phyloP scores from a whole-genome alignment of 37 sponge, comb jelly and placozoan species.

The Chondrilla cf. caribensis region DNA sequence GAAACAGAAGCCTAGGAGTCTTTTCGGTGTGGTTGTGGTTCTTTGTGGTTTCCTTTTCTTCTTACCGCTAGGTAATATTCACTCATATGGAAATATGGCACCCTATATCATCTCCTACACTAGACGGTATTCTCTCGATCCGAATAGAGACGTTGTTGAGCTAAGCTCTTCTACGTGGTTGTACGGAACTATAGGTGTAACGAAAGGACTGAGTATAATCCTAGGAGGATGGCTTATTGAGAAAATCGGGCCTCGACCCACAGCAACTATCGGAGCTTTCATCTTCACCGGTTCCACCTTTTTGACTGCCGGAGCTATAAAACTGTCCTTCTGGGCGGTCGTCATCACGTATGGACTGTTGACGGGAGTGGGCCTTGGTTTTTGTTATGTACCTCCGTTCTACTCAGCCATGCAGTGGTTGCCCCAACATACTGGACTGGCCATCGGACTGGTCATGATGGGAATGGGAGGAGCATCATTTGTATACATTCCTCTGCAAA shows the following conservation, averaged over 20 bases:
- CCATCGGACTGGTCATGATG: conserved; percentile 29
- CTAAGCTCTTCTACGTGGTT: conserved; percentile 31
- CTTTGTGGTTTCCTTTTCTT: conserved; percentile 24
- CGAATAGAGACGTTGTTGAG: not conserved
- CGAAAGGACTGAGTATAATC: conserved; percentile 24
- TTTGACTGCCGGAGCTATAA: not conserved
- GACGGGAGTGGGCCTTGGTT: conserved; percentile 29
- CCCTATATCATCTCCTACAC: conserved; percentile 39
- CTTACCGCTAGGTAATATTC: conserved; percentile 31
- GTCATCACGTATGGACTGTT: conserved; percentile 30
- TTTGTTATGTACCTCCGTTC: conserved; percentile 19
- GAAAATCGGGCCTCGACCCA: conserved; percentile 29
- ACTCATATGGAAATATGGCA: conserved; percentile 39
- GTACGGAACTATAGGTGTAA: conserved; percentile 4
- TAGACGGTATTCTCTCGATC: not conserved
- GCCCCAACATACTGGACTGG: conserved; percentile 28
- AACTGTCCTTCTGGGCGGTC: conserved; percentile 26
- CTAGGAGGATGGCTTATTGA: conserved; percentile 37
- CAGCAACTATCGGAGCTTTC: conserved; percentile 20
- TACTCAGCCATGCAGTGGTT: conserved; percentile 42
- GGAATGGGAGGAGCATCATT: conserved; percentile 33
- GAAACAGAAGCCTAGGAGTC: not conserved
- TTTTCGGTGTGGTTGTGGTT: conserved; percentile 20
- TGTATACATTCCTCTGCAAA: conserved; percentile 37
- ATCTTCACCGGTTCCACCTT: not conserved